These are phyloP conservation scores for Lycaon pictus DNA, from an alignment of 2,113 vertebrate genomes.

Conservation along the genomic window DNA sequence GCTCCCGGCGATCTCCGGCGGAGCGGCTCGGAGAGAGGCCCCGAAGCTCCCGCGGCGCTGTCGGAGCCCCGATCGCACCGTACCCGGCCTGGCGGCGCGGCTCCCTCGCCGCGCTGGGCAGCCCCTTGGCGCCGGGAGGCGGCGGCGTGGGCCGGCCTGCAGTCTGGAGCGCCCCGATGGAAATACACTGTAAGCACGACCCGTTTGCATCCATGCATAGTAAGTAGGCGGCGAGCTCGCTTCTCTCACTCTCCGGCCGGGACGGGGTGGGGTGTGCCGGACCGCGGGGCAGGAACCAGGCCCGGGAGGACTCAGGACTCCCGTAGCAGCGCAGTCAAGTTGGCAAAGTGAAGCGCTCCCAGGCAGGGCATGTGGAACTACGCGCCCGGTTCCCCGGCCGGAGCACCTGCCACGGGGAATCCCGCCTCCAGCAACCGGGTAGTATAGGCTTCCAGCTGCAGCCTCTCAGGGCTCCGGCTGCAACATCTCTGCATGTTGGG, in stretches of 20 bases:
- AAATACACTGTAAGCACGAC: constrained; percentile 99
- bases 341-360: constrained; percentile 61
- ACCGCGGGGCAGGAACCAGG: constrained; percentile 45
- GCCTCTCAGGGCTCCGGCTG: not conserved
- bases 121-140: constrained; percentile 78
- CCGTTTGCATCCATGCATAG: constrained; percentile 99
- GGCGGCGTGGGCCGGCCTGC: constrained; percentile 76
- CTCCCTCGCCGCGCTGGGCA: constrained; percentile 66
- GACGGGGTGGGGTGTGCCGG: constrained; percentile 70
- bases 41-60: constrained; percentile 55
- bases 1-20: constrained; percentile 37
- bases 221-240: constrained; percentile 92
- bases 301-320: constrained; percentile 11
- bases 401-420: constrained; percentile 62
- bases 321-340: constrained; percentile 46
- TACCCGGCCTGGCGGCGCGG: constrained; percentile 66
- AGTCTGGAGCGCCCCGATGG: constrained; percentile 91
- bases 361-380: not conserved
- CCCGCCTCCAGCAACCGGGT: constrained; percentile 73
- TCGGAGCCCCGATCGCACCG: constrained; percentile 40
- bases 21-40: constrained; percentile 48
- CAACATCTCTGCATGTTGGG: not conserved
- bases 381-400: constrained; percentile 24
- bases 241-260: constrained; percentile 81
- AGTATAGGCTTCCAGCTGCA: constrained; percentile 45